Evolutionary conservation across 2,888 invertebrate species (phyloP).

Genomic region (Tipula vernalis): DNA sequence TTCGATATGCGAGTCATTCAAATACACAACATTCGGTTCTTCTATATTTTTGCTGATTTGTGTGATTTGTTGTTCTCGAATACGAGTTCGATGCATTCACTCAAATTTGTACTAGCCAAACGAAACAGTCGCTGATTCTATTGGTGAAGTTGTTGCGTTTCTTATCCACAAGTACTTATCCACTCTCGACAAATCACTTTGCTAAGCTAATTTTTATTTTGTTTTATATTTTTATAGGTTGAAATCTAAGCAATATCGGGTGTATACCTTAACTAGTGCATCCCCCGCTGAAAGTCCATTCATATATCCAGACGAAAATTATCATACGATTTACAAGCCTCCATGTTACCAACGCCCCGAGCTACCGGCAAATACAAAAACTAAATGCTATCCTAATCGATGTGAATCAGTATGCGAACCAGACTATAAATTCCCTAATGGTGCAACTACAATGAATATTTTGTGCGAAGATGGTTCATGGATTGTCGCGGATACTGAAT

Average conservation of each 20-base stretch:
- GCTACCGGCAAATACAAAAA: conserved; percentile 27
- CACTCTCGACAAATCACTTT: too few relatives aligned
- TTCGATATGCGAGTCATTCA: too few relatives aligned
- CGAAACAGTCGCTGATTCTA: too few relatives aligned
- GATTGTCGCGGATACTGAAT: conserved; percentile 36
- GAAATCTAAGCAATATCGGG: not conserved
- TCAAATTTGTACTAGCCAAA: too few relatives aligned
- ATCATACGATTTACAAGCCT: not conserved
- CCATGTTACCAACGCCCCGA: conserved; percentile 12
- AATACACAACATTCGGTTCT: too few relatives aligned
- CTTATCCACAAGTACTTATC: too few relatives aligned
- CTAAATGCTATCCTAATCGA: conserved; percentile 33
- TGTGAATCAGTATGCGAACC: conserved; percentile 40
- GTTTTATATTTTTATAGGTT: not conserved
- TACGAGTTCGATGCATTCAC: too few relatives aligned
- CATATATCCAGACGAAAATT: not conserved
- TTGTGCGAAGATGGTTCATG: conserved; percentile 39
- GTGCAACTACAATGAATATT: conserved; percentile 35
- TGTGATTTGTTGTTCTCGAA: too few relatives aligned
- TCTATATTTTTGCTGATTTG: too few relatives aligned
- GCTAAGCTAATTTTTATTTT: too few relatives aligned
- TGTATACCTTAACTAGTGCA: not conserved
- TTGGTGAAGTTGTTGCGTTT: too few relatives aligned
- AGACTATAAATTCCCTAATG: conserved; percentile 42
- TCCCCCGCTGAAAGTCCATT: not conserved